Evolutionary conservation across 2,888 invertebrate genomes (phyloP), one percentile per base, ranked within the genome.

Genomic region (Nephrotoma guestfalica): DNA sequence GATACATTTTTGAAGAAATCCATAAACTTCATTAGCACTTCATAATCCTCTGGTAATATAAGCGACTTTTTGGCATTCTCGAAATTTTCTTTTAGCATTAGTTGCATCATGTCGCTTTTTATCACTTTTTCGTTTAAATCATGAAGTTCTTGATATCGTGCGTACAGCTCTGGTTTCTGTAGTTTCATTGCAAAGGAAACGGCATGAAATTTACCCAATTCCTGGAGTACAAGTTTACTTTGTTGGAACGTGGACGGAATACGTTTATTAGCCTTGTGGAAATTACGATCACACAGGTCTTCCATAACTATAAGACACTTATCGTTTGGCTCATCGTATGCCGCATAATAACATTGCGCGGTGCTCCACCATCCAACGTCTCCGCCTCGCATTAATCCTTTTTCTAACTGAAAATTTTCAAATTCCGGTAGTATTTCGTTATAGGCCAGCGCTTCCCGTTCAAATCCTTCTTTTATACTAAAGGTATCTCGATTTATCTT

Each of bases 161-260:
- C 83, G 15, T 91, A 86, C 15, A 88, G 87, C 3, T 89, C 89
- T 0, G 89, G 89, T 30, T 30, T 71, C 9, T 71, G 71, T 9
- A 9, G 4, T 87, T 91, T 89, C 11, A 92, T 88, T 0, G 92
- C 92, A 86, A 92, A 89, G 2, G 92, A 92, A 4, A 92, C 89
- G 0, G 93, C 93, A 88, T 93, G 93, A 86, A 92, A 90, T 83
- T 92, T 93, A 9, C 91, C 93, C 71, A 93, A 90, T 6, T 91
- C 90, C 86, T 90, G 89, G 87, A 93, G 90, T 3, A 92, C 91
- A 11, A 90, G 88, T 18, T 89, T 89, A 2, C 91, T 90, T 88
- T 91, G 90, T 4, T 92, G 90, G 5, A 90, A 87, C 6, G 90
- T 89, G 0, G 93, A 87, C 0, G 91, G 90, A 42, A 90, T 89